Evolutionary conservation across 2,113 vertebrate species (phyloP).

Genomic region (Coreoperca whiteheadi): DNA sequence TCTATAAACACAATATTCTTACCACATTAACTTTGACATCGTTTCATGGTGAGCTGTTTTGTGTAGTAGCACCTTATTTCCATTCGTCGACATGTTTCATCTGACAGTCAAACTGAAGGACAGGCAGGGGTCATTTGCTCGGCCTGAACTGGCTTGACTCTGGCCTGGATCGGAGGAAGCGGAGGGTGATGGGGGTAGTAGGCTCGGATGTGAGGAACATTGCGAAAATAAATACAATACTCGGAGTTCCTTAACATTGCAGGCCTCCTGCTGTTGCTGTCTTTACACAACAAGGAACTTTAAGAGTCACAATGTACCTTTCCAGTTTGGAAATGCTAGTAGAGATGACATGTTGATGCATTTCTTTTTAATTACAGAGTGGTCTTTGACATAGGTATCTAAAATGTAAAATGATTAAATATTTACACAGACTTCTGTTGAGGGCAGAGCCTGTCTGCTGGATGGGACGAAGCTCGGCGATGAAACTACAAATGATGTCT

Average conservation of each 20-base stretch:
- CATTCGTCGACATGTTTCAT: conserved; percentile 13
- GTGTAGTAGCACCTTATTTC: background rate
- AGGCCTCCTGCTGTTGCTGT: conserved; percentile 9
- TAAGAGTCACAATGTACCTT: conserved; percentile 16
- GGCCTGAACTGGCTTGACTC: conserved; percentile 11
- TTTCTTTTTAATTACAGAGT: conserved; percentile 62
- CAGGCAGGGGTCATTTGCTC: conserved; percentile 28
- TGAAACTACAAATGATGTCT: conserved; percentile 58
- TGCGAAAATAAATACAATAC: conserved; percentile 8
- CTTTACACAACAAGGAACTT: conserved; percentile 28
- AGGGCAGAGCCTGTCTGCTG: conserved; percentile 40
- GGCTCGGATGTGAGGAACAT: conserved; percentile 10
- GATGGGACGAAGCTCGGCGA: conserved; percentile 17
- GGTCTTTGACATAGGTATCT: conserved; percentile 60
- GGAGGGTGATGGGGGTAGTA: conserved; percentile 34
- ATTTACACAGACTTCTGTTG: conserved; percentile 48
- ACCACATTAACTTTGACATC: background rate
- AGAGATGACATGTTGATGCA: conserved; percentile 27
- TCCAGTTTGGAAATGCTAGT: conserved; percentile 25
- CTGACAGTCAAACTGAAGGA: conserved; percentile 27
- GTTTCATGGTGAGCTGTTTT: background rate
- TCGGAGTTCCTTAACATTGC: conserved; percentile 19
- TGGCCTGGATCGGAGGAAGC: conserved; percentile 30
- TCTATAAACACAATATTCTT: background rate
- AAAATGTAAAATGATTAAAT: conserved; percentile 57